These are phyloP conservation scores for Steinernema khuongi DNA, from an alignment of 1,140 invertebrate species.

Conservation along the genomic window DNA sequence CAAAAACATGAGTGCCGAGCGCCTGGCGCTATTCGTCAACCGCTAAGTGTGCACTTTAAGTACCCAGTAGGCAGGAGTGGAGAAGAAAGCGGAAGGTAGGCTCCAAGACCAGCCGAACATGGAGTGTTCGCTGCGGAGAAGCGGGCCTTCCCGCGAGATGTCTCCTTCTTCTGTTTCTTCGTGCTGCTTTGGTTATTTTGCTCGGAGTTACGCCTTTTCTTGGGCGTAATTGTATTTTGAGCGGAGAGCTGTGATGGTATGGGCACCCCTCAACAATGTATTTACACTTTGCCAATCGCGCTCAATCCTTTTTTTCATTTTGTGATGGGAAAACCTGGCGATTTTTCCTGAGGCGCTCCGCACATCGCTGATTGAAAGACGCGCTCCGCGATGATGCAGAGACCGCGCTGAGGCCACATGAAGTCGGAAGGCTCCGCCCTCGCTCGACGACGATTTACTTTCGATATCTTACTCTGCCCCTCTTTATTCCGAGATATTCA, in stretches of 20 bases:
- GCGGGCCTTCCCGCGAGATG: too few species aligned
- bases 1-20: too few species aligned
- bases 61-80: too few species aligned
- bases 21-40: too few species aligned
- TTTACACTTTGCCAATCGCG: constrained; percentile 4
- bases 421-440: not conserved
- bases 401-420: not conserved
- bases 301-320: not conserved
- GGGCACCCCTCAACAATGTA: constrained; percentile 2
- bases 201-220: not conserved
- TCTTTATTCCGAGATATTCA: constrained; percentile 6
- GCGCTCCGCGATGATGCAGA: not conserved
- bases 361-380: constrained; percentile 3
- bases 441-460: constrained; percentile 1
- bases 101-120: too few species aligned
- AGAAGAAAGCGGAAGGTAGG: not conserved
- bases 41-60: too few species aligned
- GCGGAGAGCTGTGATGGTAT: not conserved
- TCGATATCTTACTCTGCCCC: constrained; percentile 12
- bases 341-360: not conserved
- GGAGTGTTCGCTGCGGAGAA: too few species aligned
- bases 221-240: constrained; percentile 5
- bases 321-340: not conserved
- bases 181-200: not conserved
- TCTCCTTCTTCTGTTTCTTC: constrained; percentile 1